Base-by-base conservation (phyloP, 1,140 invertebrate species). In the Ptiloglossa arizonensis region DNA sequence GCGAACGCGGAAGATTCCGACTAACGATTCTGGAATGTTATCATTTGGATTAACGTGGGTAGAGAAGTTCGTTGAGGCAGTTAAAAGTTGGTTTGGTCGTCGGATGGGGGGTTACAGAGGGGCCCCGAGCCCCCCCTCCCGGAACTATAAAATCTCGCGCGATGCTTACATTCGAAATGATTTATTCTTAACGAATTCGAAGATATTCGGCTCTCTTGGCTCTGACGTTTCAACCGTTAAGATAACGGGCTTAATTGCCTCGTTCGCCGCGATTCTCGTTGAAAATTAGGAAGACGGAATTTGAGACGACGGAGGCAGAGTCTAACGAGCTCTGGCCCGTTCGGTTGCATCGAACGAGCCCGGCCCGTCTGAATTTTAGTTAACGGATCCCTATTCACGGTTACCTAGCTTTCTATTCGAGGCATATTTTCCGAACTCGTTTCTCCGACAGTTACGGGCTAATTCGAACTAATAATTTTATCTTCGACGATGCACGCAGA, bases 41-140 rank as follows among this genome's bases (percentile, higher is more conserved):
- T 82, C 80, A 57, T 29, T 24, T 15, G 68, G 73, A 56, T 83
- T 83, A 64, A 15, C 38, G 24, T 38, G 29, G 60, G 24, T 44
- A 75, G 27, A 19, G 63, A 82, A 83, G 67, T 83, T 83, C 52
- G 73, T 56, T 44, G 68, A 52, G 56, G 80, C 81, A 78, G 80
- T 83, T 83, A 82, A 83, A 82, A 83, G 81, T 83, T 82, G 50
- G 80, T 38, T 62, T 8, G 56, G n/a, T n/a, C 77, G 57, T 72
- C 27, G 78, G 50, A 66, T 50, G 63, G 29, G 41, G 27, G 41
- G 54, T 73, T 56, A 54, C 41, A 29, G 46, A 15, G 59, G 48
- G 50, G 32, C 38, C 13, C 60, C 41, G 17, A 3, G 22, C 24
- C 24, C 24, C 27, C 13, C 24, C 24, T 17, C 27, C 13, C 38